Base-by-base conservation (phyloP, 2,888 invertebrate genomes). In the Cephonodes hylas region DNA sequence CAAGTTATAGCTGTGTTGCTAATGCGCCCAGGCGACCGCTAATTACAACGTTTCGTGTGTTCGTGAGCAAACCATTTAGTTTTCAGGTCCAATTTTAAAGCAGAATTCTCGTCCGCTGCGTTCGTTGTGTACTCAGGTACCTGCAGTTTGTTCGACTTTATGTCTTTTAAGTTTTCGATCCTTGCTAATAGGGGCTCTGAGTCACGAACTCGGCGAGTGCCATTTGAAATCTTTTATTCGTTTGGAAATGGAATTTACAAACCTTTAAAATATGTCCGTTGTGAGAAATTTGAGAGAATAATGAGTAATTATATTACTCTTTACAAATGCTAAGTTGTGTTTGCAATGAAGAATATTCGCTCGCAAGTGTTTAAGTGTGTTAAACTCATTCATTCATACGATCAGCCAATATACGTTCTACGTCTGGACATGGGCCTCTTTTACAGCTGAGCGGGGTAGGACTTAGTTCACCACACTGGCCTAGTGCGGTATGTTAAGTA, bases 21-120 rank as follows among this genome's bases (percentile, higher is more conserved):
- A 44, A 44, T 44, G 44, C 20, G 25, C 42, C 44, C n/a, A 59
- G 58, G 44, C 44, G 44, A 59, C 58, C 58, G 44, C 58, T 59
- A 59, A 59, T 59, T 59, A 59, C 58, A 31, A 53, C 18, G 53
- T 27, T 27, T 27, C 31, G 31, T 53, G 53, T 31, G 4, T 18
- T 48, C 53, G 53, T 31, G 27, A 27, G 53, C 53, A 10, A 53
- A 10, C 53, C 53, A 53, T 53, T 53, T 53, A 27, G 53, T 53
- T 53, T 53, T 53, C 53, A 18, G 10, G 53, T 53, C 31, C 31
- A 27, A 53, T 53, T 53, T 53, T 53, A 53, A 53, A 53, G 31
- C 53, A 31, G 53, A 27, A 53, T 53, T 53, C 31, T 31, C 18
- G 53, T 53, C 18, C 8, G 53, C 31, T 53, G 31, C 15, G 18